Evolutionary conservation across 2,113 vertebrate genomes (phyloP), one percentile per base, ranked within the genome.

Genomic region (Sarotherodon lohbergeri): DNA sequence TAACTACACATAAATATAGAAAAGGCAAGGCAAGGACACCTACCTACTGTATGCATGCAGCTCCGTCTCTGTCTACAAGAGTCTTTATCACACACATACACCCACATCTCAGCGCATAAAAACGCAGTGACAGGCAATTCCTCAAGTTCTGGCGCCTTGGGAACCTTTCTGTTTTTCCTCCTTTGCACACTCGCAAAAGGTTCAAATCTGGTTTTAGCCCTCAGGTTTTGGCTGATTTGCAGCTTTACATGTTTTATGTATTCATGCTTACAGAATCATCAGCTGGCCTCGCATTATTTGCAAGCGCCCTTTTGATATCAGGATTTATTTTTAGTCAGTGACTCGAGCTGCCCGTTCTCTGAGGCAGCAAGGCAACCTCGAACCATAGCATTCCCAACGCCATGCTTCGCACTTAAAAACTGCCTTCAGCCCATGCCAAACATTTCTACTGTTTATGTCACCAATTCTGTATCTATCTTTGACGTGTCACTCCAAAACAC

Each of bases 81-180:
- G 88, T 71, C 86, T 91, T 85, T 76, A 61, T 29, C 39, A 41
- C 36, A 80, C 61, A 41, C 85, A 86, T 22, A 83, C 84, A 63
- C 78, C 2, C 85, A 89, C 89, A 90, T 78, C 80, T 83, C 85
- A 27, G 85, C 80, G 66, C 83, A 87, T 80, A 73, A 86, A 81
- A 78, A 82, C 10, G 29, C 41, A 9, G 43, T 86, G 88, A 93
- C 86, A 90, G 85, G 88, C 82, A 90, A 91, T 89, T 91, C 90
- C 87, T 94, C 87, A 89, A 87, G 89, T 66, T 87, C 86, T 71
- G 68, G 81, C 80, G 36, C 46, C 86, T 89, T 79, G 79, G 90
- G 90, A 86, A 83, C 83, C 83, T 85, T 76, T 87, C 86, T 86
- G 66, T 84, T 52, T 90, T 82, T 27, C 29, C 41, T 82, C 50